These are phyloP conservation scores for Ctenomys sociabilis DNA, from an alignment of 2,113 vertebrate genomes.

Conservation along the genomic window DNA sequence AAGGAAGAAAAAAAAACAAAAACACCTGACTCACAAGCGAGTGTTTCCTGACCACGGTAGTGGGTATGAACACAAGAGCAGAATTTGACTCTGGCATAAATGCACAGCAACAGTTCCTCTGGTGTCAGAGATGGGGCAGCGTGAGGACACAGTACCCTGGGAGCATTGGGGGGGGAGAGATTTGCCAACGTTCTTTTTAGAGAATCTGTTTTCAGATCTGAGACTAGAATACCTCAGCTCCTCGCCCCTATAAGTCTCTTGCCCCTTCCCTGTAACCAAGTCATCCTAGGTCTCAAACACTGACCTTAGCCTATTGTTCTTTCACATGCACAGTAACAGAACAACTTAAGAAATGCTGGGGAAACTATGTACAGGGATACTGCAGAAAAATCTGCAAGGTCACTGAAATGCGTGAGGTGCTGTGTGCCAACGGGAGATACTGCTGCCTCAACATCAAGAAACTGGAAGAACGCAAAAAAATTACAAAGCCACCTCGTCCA, in stretches of 20 bases:
- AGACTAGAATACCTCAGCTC: no score
- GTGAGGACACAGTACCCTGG: no score
- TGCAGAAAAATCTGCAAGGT: constrained; percentile 63
- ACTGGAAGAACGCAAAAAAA: constrained; percentile 30
- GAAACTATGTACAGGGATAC: constrained; percentile 21
- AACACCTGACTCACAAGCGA: not conserved
- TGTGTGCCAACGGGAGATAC: constrained; percentile 62
- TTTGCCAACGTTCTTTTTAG: not conserved
- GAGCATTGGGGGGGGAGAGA: not conserved
- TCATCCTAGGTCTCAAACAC: not conserved
- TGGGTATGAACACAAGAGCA: not conserved
- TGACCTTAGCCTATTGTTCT: constrained; percentile 38
- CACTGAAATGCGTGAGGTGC: constrained; percentile 32
- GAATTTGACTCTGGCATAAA: not conserved
- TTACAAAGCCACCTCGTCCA: constrained; percentile 36
- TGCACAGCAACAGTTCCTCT: not conserved
- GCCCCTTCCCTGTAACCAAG: not conserved
- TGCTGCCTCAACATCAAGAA: constrained; percentile 47
- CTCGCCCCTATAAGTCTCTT: not conserved
- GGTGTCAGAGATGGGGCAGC: not conserved
- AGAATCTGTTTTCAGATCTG: not conserved
- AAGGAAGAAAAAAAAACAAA: not conserved
- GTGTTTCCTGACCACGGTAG: not conserved
- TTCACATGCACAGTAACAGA: constrained; percentile 54
- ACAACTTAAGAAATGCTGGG: constrained; percentile 65